These are phyloP conservation scores for Centropus unirufus DNA, from an alignment of 2,113 vertebrate genomes.

Conservation along the genomic window DNA sequence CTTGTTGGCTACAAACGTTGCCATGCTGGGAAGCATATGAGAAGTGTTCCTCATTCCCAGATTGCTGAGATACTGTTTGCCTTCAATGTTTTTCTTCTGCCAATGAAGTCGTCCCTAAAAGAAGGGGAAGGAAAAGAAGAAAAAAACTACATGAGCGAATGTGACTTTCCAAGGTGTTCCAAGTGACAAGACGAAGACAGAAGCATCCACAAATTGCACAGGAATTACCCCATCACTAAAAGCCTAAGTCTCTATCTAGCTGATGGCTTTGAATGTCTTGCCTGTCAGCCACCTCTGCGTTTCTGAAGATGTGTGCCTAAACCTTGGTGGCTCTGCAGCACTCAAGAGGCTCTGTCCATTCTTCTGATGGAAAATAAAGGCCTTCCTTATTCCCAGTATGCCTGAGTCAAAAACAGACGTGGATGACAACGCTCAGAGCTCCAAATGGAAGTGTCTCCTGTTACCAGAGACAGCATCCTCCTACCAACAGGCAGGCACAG, in stretches of 20 bases:
- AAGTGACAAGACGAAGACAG: background rate
- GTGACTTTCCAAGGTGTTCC: fast-evolving
- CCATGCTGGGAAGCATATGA: conserved; percentile 90
- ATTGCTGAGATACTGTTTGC: conserved; percentile 82
- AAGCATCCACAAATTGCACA: background rate
- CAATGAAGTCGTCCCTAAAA: conserved; percentile 78
- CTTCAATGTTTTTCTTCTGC: conserved; percentile 80
- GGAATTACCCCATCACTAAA: background rate
- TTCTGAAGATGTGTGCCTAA: background rate
- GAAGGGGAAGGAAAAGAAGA: background rate
- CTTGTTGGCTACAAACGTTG: conserved; percentile 89
- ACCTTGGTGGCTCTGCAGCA: background rate
- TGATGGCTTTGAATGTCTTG: background rate
- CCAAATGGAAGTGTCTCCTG: background rate
- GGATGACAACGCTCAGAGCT: background rate
- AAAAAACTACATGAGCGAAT: background rate
- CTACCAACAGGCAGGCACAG: background rate
- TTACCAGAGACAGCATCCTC: background rate
- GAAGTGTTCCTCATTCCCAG: conserved; percentile 77
- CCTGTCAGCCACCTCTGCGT: background rate
- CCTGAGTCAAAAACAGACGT: background rate
- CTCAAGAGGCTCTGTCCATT: background rate
- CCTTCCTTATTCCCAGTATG: background rate
- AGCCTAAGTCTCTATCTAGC: background rate
- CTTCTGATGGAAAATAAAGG: background rate